Evolutionary conservation across 2,113 vertebrate species (phyloP), one percentile per base, ranked within the genome.

Genomic region (Sporophila hypoxantha): DNA sequence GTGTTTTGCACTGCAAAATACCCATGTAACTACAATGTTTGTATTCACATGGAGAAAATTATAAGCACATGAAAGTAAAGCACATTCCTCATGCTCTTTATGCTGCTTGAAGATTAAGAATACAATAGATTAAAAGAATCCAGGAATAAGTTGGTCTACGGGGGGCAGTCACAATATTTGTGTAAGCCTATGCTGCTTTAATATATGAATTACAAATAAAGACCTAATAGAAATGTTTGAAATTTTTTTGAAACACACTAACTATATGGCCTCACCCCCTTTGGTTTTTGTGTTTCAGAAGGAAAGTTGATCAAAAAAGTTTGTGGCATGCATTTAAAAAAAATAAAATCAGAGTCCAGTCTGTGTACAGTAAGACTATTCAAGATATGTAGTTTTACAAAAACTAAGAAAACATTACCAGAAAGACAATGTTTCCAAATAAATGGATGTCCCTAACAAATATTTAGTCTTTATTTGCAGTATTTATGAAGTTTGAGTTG

Each of bases 121-220:
- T 62, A 95, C 89, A 95, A 93, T 92, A 93, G 92, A 85, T 93
- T 93, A 91, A 95, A 95, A 89, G 92, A 88, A 89, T 85, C 57
- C 76, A 83, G 89, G 82, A 94, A 93, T 78, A 89, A 89, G 39
- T 20, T 83, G 65, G 36, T 85, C 92, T 59, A 76, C 17, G 10
- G 57, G 79, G 76, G 83, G 17, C 8, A 8, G 83, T 89, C 69
- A 55, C 42, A 75, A 22, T 93, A 76, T 87, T 92, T 94, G 12
- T 91, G 29, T 77, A 83, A 88, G 46, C 50, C 66, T 65, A 7
- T 64, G 55, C 29, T 87, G 34, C n/a, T 93, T 83, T 81, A 83
- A 39, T 49, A 85, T 19, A 79, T 16, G 39, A 88, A 76, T 67
- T 52, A 74, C 34, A 52, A 79, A 93, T 46, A 80, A 89, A 91